Percentiles rank a stretch among this genome's conserved stretches.
These are phyloP conservation scores for Eurytemora carolleeae DNA, from an alignment of 1,140 invertebrate species.

Conservation along the genomic window DNA sequence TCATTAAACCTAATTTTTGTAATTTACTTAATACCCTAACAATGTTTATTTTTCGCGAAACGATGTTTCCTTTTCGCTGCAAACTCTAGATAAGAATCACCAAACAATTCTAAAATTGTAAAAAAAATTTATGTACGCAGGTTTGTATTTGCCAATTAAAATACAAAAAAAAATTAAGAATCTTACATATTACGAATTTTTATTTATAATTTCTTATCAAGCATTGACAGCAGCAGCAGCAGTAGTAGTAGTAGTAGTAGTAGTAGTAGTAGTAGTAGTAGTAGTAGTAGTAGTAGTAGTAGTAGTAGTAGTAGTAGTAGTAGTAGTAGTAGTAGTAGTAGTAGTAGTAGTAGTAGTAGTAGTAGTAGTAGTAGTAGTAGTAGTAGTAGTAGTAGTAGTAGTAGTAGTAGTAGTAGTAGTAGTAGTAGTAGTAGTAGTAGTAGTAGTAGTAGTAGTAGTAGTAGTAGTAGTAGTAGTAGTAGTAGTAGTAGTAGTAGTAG, in stretches of 20 bases:
- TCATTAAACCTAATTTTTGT: no score
- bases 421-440: constrained; percentile 8
- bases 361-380: constrained; percentile 1
- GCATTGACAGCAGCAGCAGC: constrained; percentile 1
- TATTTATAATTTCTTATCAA: no score
- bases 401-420: neutral
- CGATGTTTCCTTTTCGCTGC: no score
- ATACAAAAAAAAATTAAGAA: neutral
- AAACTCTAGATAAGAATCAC: no score
- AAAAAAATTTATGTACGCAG: no score
- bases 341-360: constrained; percentile 1
- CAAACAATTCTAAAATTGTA: no score
- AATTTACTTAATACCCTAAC: no score
- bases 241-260: neutral
- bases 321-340: constrained; percentile 1
- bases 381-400: neutral
- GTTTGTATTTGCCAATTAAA: no score
- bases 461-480: constrained; percentile 12
- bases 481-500: constrained; percentile 12
- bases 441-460: constrained; percentile 10
- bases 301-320: constrained; percentile 2
- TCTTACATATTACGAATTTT: no score
- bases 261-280: constrained; percentile 1
- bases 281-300: neutral
- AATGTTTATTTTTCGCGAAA: no score